Evolutionary conservation across 2,888 invertebrate genomes (phyloP), one percentile per base, ranked within the genome.

Genomic region (Caenorhabditis sp.): DNA sequence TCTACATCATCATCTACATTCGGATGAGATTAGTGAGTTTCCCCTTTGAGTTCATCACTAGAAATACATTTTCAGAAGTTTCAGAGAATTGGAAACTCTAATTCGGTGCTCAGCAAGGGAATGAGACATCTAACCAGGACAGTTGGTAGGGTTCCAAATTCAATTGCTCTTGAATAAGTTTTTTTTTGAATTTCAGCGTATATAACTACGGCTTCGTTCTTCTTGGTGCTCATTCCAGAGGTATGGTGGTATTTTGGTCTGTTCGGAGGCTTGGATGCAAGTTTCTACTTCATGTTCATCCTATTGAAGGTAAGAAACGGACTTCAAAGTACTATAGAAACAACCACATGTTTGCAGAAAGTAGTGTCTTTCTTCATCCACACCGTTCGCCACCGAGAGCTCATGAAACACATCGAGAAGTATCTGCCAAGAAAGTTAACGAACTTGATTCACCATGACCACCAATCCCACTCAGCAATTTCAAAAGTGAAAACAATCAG

Each of bases 91-190:
- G 69, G 76, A 47, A 76, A 69, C 20, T 56, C 68, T 9, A 77
- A 64, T 26, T 44, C 62, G 13, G 65, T 35, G 20, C 35, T 80
- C 0, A 69, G 74, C 47, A 80, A 74, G 32, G 80, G 80, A 44
- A 80, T 80, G 80, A 35, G 61, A 62, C 74, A 74, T 32, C 35
- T 80, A 26, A 80, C 80, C 15, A 69, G 64, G 2, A 80, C 80
- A 22, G 80, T 80, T 55, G 68, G 76, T 74, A 26, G 4, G 74
- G n/a, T n/a, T n/a, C n/a, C n/a, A n/a, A n/a, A n/a, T n/a, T n/a
- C n/a, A n/a, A n/a, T n/a, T n/a, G n/a, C n/a, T n/a, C n/a, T n/a
- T n/a, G n/a, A n/a, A n/a, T n/a, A n/a, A n/a, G n/a, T n/a, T n/a
- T n/a, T n/a, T n/a, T n/a, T n/a, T n/a, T n/a, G n/a, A n/a, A n/a